Evolutionary conservation across 2,888 invertebrate genomes (phyloP).

Genomic region (Drosophila incognita): DNA sequence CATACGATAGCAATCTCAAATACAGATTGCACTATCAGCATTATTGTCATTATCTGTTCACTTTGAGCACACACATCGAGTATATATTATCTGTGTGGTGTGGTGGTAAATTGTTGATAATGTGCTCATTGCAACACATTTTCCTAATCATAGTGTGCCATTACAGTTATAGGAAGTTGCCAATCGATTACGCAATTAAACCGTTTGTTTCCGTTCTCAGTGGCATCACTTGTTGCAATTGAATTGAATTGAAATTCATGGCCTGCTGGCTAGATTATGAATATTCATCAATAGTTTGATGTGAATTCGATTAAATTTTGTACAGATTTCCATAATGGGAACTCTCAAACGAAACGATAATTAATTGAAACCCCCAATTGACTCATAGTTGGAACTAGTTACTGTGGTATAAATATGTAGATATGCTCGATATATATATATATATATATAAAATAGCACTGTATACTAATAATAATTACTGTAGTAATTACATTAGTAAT

Average conservation of each 20-base stretch:
- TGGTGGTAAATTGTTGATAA: conserved; percentile 5
- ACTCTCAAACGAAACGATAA: neutral
- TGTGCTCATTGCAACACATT: conserved; percentile 6
- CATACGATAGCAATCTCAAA: conserved; percentile 12
- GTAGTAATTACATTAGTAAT: neutral
- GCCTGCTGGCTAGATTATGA: neutral
- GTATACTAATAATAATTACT: neutral
- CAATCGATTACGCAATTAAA: conserved; percentile 29
- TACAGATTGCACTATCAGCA: conserved; percentile 25
- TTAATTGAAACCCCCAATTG: neutral
- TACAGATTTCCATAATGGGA: neutral
- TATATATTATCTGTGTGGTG: conserved; percentile 9
- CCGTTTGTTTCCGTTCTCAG: conserved; percentile 40
- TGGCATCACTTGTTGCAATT: conserved; percentile 1
- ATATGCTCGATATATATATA: neutral
- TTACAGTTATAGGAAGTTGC: conserved; percentile 32
- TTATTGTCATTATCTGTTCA: conserved; percentile 19
- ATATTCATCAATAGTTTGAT: conserved; percentile 3
- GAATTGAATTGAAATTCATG: neutral
- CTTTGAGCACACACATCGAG: conserved; percentile 6
- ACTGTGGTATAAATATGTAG: neutral
- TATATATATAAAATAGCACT: neutral
- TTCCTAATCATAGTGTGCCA: conserved; percentile 8
- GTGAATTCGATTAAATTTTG: neutral
- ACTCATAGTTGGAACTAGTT: neutral